These are phyloP conservation scores for Phrynocephalus vlangalii DNA, from an alignment of 2,797 vertebrate species.

Conservation along the genomic window DNA sequence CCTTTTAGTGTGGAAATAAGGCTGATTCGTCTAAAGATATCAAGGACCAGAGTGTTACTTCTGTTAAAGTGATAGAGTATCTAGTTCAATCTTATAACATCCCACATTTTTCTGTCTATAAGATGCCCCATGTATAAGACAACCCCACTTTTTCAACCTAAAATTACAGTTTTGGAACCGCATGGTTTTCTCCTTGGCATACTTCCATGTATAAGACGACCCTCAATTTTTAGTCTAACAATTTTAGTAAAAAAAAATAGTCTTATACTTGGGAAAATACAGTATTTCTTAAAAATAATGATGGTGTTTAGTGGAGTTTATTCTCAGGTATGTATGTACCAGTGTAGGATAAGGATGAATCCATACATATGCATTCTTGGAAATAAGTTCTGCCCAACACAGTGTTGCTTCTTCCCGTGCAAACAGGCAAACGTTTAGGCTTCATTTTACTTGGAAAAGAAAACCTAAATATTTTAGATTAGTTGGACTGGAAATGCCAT, in stretches of 20 bases:
- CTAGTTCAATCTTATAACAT: no score
- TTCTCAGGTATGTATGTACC: neutral
- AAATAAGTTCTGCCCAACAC: neutral
- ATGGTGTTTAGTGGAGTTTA: neutral
- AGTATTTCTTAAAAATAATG: neutral
- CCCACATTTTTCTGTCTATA: no score
- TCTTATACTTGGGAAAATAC: no score
- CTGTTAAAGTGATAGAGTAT: neutral
- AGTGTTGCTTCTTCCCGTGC: neutral
- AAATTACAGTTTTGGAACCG: no score
- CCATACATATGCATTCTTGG: neutral
- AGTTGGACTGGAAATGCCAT: neutral
- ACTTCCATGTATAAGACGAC: no score
- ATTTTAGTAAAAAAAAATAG: no score
- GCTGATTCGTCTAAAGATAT: constrained; percentile 4
- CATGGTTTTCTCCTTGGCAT: no score
- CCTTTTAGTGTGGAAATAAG: constrained; percentile 17
- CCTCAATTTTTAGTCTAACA: no score
- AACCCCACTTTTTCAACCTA: no score
- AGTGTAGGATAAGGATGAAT: neutral
- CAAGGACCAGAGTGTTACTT: neutral
- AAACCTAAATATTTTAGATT: neutral
- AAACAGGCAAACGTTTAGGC: neutral
- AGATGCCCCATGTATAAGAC: no score
- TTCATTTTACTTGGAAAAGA: neutral